phyloP scores from a whole-genome alignment of 2,888 invertebrate species.

The Acronicta leporina region DNA sequence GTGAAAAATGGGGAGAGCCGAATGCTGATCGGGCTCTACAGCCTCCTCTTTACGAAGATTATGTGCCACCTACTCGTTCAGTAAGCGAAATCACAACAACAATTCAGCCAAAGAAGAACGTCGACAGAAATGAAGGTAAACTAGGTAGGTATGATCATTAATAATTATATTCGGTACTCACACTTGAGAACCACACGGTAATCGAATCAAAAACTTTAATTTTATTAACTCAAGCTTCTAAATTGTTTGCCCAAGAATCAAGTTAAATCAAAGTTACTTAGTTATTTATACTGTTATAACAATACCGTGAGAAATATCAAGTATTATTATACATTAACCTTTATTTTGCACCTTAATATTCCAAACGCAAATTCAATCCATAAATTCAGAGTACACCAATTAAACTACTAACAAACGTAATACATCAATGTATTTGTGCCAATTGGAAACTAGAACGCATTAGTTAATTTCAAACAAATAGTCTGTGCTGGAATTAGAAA shows the following conservation, averaged over 20 bases:
- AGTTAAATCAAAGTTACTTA: no score
- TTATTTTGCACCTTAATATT: slow-evolving; percentile 9
- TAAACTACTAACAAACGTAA: slow-evolving; percentile 38
- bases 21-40: slow-evolving; percentile 70
- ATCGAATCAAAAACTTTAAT: no score
- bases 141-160: slow-evolving; percentile 17
- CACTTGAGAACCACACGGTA: not conserved
- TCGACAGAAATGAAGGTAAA: slow-evolving; percentile 32
- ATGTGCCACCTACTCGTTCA: slow-evolving; percentile 16
- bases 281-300: no score
- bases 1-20: slow-evolving; percentile 73
- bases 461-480: slow-evolving; percentile 38
- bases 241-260: no score
- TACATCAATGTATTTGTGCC: slow-evolving; percentile 39
- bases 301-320: no score
- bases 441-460: slow-evolving; percentile 37
- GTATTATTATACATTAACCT: not conserved
- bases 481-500: slow-evolving; percentile 29
- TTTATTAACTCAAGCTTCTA: no score
- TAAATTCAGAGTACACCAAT: slow-evolving; percentile 34
- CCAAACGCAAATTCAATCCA: slow-evolving; percentile 12
- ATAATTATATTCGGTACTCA: not conserved
- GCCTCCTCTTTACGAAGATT: slow-evolving; percentile 45
- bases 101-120: slow-evolving; percentile 16
- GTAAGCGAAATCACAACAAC: slow-evolving; percentile 43